Percentiles rank a stretch among this genome's conserved stretches.
Conservation (phyloP, 2,113 vertebrate species). For the Lathamus discolor region DNA sequence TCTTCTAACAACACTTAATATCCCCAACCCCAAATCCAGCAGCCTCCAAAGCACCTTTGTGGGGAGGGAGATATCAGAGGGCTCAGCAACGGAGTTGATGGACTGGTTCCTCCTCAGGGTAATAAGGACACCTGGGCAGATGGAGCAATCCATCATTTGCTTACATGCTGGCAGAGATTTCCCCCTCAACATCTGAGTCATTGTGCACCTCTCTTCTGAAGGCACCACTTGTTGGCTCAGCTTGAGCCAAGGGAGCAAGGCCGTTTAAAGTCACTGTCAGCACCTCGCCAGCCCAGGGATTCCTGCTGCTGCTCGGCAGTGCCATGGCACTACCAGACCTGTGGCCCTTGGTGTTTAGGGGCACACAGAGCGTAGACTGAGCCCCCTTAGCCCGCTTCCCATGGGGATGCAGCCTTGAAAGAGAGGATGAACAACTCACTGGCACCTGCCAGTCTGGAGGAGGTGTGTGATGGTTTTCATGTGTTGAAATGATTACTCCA, state of each 20-base stretch:
- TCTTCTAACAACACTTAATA: constrained; percentile 11
- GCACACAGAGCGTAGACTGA: rapidly evolving
- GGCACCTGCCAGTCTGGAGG: background rate
- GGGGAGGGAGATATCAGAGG: background rate
- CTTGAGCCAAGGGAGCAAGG: background rate
- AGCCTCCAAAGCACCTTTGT: constrained; percentile 8
- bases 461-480: background rate
- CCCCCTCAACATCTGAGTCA: constrained; percentile 23
- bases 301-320: background rate
- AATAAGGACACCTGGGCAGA: background rate
- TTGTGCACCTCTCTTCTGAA: background rate
- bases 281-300: background rate
- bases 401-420: background rate
- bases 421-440: background rate
- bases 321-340: background rate
- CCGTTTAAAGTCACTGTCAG: background rate
- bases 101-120: constrained; percentile 20
- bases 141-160: constrained; percentile 55
- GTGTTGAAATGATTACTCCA: background rate
- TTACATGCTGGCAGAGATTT: background rate
- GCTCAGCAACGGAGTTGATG: background rate
- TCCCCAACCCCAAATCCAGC: constrained; percentile 5
- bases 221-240: background rate
- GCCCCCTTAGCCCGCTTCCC: background rate
- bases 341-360: background rate